phyloP scores from a whole-genome alignment of 2,113 vertebrate genomes.

The Callorhinus ursinus region DNA sequence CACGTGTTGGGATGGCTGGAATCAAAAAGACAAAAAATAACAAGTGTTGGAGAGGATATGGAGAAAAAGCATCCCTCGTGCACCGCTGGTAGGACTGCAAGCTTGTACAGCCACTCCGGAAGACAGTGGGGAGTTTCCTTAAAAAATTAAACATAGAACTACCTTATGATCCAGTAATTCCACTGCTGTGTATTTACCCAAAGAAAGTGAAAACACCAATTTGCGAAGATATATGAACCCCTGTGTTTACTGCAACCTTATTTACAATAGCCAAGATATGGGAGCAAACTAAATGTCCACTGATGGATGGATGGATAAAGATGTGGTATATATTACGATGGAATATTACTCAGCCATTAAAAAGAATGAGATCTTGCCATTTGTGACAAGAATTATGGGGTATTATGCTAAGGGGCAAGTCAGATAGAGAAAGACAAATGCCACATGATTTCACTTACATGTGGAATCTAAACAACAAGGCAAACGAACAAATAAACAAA shows the following conservation, averaged over 20 bases:
- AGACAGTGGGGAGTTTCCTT: background rate
- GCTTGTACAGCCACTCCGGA: background rate
- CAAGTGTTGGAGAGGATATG: background rate
- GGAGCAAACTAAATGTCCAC: background rate
- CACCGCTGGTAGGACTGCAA: background rate
- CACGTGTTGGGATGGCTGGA: background rate
- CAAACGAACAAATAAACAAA: background rate
- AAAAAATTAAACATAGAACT: background rate
- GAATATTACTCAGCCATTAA: background rate
- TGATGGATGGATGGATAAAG: background rate
- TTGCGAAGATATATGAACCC: background rate
- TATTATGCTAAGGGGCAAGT: background rate
- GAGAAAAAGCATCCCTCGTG: background rate
- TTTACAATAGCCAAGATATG: background rate
- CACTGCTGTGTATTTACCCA: background rate
- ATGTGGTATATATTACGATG: background rate
- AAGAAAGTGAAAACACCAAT: background rate
- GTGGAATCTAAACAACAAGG: background rate
- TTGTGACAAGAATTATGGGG: background rate
- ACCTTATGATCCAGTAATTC: background rate
- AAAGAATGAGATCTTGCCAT: background rate
- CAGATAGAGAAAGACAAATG: background rate
- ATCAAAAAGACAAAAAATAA: background rate
- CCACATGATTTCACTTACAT: background rate
- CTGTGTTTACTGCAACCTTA: background rate